phyloP scores from a whole-genome alignment of 2,888 invertebrate species.

The Pantelozetes paolii region DNA sequence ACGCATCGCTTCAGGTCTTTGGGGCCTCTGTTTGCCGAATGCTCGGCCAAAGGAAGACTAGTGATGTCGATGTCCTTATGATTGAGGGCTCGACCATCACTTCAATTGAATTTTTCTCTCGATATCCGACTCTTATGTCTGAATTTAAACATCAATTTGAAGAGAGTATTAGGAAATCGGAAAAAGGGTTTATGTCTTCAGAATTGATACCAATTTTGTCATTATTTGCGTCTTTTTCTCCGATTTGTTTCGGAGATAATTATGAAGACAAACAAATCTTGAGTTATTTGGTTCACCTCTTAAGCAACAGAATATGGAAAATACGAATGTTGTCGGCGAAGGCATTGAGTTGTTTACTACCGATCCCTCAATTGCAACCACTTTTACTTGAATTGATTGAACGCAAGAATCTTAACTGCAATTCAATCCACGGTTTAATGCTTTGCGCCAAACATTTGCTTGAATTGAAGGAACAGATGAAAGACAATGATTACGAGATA shows the following conservation, averaged over 20 bases:
- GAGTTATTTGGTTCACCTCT: slow-evolving; percentile 13
- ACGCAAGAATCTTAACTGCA: slow-evolving; percentile 7
- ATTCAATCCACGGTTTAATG: slow-evolving; percentile 38
- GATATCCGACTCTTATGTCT: slow-evolving; percentile 34
- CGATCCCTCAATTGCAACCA: slow-evolving; percentile 23
- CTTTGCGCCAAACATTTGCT: slow-evolving; percentile 31
- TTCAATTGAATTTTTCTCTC: slow-evolving; percentile 27
- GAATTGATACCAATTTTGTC: slow-evolving; percentile 39
- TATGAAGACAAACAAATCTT: slow-evolving; percentile 8
- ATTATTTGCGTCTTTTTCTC: slow-evolving; percentile 37
- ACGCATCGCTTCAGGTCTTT: slow-evolving; percentile 40
- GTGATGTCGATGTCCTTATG: neutral
- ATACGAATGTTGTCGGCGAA: slow-evolving; percentile 39
- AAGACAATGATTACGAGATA: neutral
- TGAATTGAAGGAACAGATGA: slow-evolving; percentile 16
- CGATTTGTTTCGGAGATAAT: neutral
- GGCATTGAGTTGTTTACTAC: slow-evolving; percentile 27
- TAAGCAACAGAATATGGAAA: slow-evolving; percentile 37
- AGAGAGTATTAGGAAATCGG: neutral
- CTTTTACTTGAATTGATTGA: neutral
- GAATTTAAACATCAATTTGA: slow-evolving; percentile 30
- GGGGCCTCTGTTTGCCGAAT: slow-evolving; percentile 36
- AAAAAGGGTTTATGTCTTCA: slow-evolving; percentile 1
- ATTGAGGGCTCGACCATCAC: slow-evolving; percentile 38
- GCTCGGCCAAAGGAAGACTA: slow-evolving; percentile 34